Base-by-base conservation (phyloP, 2,113 vertebrate genomes). In the Hippocampus zosterae region DNA sequence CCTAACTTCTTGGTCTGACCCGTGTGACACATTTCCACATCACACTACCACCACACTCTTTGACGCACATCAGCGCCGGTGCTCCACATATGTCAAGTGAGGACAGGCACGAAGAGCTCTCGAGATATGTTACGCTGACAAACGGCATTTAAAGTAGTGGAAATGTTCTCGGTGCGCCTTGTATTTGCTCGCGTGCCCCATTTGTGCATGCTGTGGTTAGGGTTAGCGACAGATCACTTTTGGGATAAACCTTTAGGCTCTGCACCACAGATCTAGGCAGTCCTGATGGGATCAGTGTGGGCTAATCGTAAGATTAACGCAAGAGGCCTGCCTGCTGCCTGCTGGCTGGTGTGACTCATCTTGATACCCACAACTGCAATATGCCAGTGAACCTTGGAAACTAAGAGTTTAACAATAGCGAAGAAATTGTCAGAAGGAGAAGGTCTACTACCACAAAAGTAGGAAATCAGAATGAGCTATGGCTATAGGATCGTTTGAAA, bases 271-370 rank as follows among this genome's bases (percentile, higher is more conserved):
- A 89, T 87, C 86, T 80, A 83, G 87, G 81, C 86, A 90, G 84
- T 82, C 83, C 88, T 89, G 88, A 90, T 88, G 86, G 83, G 87
- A 91, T 90, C 84, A 87, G 79, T 80, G 81, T 76, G 73, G 79
- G 81, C 81, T 91, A 87, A 91, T 90, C 75, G 75, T 81, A 79
- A 87, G 87, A 85, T 90, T 87, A 90, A 79, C 77, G 50, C 77
- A 75, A 87, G 84, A 83, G 81, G 77, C 78, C 76, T 78, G 74
- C 88, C 84, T 87, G 88, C 84, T 88, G 87, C 85, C 78, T 72
- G 73, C 75, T 74, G 59, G 75, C 76, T 85, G 85, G 82, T 86
- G 84, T 87, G 86, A 86, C 88, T 90, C 87, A 85, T 90, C 79
- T 75, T 75, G 76, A 81, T 81, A 73, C 65, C 75, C 81, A 77